Percentiles rank a stretch among this genome's conserved stretches.
Conservation (phyloP, 53 echinoderm and acorn worm genomes). For the Astropecten irregularis region DNA sequence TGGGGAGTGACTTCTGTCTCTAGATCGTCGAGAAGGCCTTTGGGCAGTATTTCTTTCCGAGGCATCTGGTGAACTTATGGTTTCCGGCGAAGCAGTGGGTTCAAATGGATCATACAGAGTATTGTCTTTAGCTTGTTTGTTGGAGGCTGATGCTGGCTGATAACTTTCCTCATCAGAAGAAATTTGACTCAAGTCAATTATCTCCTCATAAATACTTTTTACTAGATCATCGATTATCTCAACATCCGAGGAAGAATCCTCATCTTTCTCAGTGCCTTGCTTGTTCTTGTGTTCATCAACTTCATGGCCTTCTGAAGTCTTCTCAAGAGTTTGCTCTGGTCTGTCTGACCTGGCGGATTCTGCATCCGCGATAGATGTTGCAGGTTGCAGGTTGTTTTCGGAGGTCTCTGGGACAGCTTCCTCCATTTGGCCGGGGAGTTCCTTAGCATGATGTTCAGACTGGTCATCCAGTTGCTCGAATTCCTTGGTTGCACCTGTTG, state of each 20-base stretch:
- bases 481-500: constrained; percentile 25
- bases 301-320: constrained; percentile 63
- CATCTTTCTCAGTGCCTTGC: constrained; percentile 37
- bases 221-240: constrained; percentile 4
- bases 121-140: constrained; percentile 32
- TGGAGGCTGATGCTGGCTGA: neutral
- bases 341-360: constrained; percentile 36
- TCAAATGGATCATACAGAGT: constrained; percentile 92
- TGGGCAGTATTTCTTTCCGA: neutral
- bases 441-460: constrained; percentile 15
- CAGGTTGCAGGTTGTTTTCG: neutral
- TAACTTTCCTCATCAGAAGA: constrained; percentile 38
- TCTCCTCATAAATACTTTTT: neutral
- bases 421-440: neutral
- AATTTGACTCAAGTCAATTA: constrained; percentile 50
- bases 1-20: constrained; percentile 32
- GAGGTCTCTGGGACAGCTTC: neutral
- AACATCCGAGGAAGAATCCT: constrained; percentile 18
- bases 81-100: constrained; percentile 85
- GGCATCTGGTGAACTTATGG: constrained; percentile 43
- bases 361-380: neutral
- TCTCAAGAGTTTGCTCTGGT: constrained; percentile 14
- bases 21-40: neutral
- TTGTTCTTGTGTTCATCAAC: constrained; percentile 15
- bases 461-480: constrained; percentile 6